Evolutionary conservation across 2,113 vertebrate genomes (phyloP).

Genomic region (Thunnus thynnus): DNA sequence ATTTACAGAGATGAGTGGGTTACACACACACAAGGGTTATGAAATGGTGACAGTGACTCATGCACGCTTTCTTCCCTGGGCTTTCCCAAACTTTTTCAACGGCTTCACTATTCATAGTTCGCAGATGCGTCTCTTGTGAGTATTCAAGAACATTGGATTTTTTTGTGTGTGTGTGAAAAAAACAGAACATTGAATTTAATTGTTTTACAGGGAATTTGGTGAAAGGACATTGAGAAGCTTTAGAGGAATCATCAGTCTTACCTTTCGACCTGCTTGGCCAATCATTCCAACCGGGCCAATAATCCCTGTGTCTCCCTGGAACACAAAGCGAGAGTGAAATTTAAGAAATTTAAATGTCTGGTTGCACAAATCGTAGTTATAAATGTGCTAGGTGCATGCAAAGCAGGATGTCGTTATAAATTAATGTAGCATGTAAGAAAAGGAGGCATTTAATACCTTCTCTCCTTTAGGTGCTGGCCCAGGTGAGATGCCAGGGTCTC

Average conservation of each 20-base stretch:
- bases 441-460: conserved; percentile 86
- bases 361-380: conserved; percentile 13
- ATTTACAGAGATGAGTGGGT: not conserved
- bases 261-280: conserved; percentile 92
- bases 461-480: conserved; percentile 91
- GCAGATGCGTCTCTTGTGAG: not conserved
- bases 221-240: not conserved
- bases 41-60: conserved; percentile 39
- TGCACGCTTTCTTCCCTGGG: conserved; percentile 1
- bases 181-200: not conserved
- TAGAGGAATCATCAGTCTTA: conserved; percentile 72
- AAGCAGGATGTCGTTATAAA: not conserved
- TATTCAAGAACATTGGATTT: not conserved
- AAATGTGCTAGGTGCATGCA: not conserved
- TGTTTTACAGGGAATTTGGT: not conserved
- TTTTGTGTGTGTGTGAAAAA: not conserved
- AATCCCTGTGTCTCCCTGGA: conserved; percentile 90
- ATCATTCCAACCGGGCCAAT: conserved; percentile 88
- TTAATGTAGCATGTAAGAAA: not conserved
- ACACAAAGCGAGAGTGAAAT: conserved; percentile 35
- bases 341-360: conserved; percentile 31
- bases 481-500: conserved; percentile 94
- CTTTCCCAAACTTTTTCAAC: conserved; percentile 20
- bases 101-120: conserved; percentile 8
- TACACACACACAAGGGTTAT: conserved; percentile 11